A percentile compares a stretch with the other conserved stretches of the same genome.
Evolutionary conservation across 2,797 vertebrate genomes (phyloP).

Genomic region (Agapornis canus): DNA sequence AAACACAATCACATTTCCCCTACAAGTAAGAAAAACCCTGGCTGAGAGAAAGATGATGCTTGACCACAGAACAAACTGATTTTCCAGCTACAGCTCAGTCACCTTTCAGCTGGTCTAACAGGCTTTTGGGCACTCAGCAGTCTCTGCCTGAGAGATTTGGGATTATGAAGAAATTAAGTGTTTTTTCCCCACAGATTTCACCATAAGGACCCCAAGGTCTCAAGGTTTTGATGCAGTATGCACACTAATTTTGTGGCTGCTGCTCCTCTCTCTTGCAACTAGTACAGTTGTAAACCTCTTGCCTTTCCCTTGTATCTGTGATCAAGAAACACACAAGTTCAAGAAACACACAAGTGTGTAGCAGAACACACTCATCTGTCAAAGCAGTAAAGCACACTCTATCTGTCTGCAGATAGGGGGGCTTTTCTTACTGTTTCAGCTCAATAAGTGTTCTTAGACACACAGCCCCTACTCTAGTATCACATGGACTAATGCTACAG

Average conservation of each 20-base stretch:
- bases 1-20: background rate
- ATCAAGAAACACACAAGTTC: background rate
- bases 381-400: too few species aligned
- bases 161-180: background rate
- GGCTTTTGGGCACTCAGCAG: background rate
- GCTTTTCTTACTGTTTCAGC: background rate
- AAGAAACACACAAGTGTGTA: background rate
- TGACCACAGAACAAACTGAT: background rate
- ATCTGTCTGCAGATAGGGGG: too few species aligned
- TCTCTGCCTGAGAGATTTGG: background rate
- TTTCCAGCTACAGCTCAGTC: background rate
- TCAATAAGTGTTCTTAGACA: background rate
- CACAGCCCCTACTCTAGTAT: background rate
- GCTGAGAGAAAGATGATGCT: background rate
- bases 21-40: background rate
- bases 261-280: background rate
- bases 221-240: background rate
- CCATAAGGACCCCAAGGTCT: background rate
- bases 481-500: fast-evolving
- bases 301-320: background rate
- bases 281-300: background rate
- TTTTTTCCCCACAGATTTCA: background rate
- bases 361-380: background rate
- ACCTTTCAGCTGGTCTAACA: background rate
- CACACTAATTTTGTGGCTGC: background rate